These are phyloP conservation scores for Hippoglossus stenolepis DNA, from an alignment of 2,113 vertebrate genomes.

Conservation along the genomic window DNA sequence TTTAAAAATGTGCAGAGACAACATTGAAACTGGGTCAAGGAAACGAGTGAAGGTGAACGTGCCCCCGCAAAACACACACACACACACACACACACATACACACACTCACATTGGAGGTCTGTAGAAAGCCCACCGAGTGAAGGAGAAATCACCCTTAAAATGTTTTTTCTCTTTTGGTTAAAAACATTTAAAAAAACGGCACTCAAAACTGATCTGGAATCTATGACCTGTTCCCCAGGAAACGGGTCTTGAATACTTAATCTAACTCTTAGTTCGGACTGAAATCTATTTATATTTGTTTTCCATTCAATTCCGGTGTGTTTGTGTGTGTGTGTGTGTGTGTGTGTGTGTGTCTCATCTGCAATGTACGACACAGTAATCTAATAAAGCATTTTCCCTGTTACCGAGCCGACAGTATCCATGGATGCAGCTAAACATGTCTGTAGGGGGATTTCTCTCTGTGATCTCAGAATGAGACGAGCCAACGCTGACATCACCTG, in stretches of 20 bases:
- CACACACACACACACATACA: conserved; percentile 13
- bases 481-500: conserved; percentile 27
- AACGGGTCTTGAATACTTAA: neutral
- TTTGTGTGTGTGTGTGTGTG: neutral
- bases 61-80: conserved; percentile 2
- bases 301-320: neutral
- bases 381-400: conserved; percentile 21
- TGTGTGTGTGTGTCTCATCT: neutral
- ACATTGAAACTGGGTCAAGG: conserved; percentile 72
- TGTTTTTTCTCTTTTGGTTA: neutral
- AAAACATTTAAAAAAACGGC: neutral
- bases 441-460: neutral
- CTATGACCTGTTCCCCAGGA: neutral
- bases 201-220: neutral
- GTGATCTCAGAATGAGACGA: neutral
- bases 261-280: neutral
- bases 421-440: conserved; percentile 41
- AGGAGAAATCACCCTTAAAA: conserved; percentile 7
- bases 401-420: conserved; percentile 49
- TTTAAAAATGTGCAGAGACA: conserved; percentile 58
- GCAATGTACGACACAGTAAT: conserved; percentile 1
- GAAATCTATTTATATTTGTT: neutral
- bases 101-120: conserved; percentile 20
- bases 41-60: conserved; percentile 72
- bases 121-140: conserved; percentile 15